Percentiles rank a stretch among this genome's conserved stretches.
Evolutionary conservation across 2,113 vertebrate genomes (phyloP).

Genomic region (Colaptes auratus): DNA sequence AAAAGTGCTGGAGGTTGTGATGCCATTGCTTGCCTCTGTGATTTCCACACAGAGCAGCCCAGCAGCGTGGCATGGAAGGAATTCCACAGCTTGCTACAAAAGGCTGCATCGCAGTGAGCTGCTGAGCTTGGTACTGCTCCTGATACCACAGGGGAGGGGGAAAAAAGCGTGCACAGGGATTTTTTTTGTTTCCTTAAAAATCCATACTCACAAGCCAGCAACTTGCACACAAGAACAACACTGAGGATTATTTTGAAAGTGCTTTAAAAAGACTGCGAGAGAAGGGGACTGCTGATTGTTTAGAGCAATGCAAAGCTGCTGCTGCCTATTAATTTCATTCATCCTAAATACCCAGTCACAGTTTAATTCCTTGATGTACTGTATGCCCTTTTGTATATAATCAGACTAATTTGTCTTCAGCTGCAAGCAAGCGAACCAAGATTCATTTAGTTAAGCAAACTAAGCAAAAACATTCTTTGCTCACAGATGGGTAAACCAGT

Average conservation of each 20-base stretch:
- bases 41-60: background rate
- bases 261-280: background rate
- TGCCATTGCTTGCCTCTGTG: background rate
- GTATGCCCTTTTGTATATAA: constrained; percentile 43
- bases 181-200: background rate
- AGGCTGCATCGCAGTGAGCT: background rate
- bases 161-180: background rate
- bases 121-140: background rate
- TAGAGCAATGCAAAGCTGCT: constrained; percentile 22
- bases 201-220: background rate
- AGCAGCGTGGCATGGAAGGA: background rate
- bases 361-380: constrained; percentile 57
- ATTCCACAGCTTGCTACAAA: background rate
- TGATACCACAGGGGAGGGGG: background rate
- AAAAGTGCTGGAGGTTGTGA: background rate
- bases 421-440: constrained; percentile 49
- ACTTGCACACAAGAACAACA: background rate
- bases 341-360: constrained; percentile 13
- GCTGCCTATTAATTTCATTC: constrained; percentile 56
- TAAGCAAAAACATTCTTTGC: constrained; percentile 47
- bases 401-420: constrained; percentile 57
- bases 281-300: constrained; percentile 24
- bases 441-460: constrained; percentile 51
- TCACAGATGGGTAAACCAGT: constrained; percentile 43
- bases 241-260: constrained; percentile 22